phyloP scores from a whole-genome alignment of 2,113 vertebrate genomes.

The Ochotona curzoniae region DNA sequence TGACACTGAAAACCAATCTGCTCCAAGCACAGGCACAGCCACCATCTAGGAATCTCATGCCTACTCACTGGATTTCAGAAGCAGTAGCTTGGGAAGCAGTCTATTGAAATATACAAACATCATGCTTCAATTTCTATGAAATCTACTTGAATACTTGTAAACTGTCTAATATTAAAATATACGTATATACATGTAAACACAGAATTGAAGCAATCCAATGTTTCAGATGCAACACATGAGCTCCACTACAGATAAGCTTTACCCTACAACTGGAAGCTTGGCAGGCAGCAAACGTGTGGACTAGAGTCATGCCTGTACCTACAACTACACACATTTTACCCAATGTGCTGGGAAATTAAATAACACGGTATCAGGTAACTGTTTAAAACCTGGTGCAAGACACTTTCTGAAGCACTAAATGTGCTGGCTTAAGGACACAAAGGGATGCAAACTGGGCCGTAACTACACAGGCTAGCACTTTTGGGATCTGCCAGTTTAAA shows the following conservation, averaged over 20 bases:
- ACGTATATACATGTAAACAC: constrained; percentile 32
- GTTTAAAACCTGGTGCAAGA: constrained; percentile 48
- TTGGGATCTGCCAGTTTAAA: neutral
- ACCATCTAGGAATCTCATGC: constrained; percentile 49
- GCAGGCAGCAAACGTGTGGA: constrained; percentile 12
- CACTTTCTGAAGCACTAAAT: constrained; percentile 57
- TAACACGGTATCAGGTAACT: constrained; percentile 39
- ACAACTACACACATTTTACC: constrained; percentile 53
- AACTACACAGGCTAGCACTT: neutral
- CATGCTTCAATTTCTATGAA: constrained; percentile 55
- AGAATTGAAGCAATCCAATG: constrained; percentile 27
- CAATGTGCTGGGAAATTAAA: constrained; percentile 63
- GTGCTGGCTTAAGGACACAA: constrained; percentile 10
- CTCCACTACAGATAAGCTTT: constrained; percentile 17
- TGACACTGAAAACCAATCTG: constrained; percentile 62
- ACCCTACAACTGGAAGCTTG: constrained; percentile 34
- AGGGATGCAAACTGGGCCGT: constrained; percentile 34
- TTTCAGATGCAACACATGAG: constrained; percentile 27
- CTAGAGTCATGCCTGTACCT: constrained; percentile 44
- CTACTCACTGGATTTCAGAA: constrained; percentile 78
- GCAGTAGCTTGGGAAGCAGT: constrained; percentile 62
- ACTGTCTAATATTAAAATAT: constrained; percentile 42
- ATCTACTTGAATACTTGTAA: constrained; percentile 62
- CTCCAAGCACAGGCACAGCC: constrained; percentile 72
- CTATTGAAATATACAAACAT: constrained; percentile 67